These are phyloP conservation scores for Drosophila mayri DNA, from an alignment of 1,140 invertebrate genomes.

Conservation along the genomic window DNA sequence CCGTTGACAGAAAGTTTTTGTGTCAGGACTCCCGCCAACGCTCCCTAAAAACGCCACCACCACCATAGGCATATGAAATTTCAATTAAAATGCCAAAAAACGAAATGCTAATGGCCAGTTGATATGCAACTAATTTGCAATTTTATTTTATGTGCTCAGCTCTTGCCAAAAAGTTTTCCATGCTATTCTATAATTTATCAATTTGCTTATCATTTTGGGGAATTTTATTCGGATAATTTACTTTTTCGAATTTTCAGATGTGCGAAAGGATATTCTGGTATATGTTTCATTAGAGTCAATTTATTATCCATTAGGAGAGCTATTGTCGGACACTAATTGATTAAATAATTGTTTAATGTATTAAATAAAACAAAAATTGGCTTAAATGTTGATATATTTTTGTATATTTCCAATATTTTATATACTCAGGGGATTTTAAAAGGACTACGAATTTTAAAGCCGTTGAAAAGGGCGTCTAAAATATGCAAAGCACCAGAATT, in stretches of 20 bases:
- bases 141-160: conserved; percentile 41
- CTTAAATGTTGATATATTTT: background rate
- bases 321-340: background rate
- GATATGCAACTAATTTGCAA: conserved; percentile 65
- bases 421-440: too few species aligned
- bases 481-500: background rate
- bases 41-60: conserved; percentile 7
- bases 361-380: background rate
- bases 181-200: conserved; percentile 21
- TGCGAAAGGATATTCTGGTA: conserved; percentile 4
- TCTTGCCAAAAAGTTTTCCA: background rate
- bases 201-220: conserved; percentile 26
- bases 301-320: background rate
- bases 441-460: too few species aligned
- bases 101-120: conserved; percentile 54
- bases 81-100: conserved; percentile 63
- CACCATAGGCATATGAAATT: conserved; percentile 58
- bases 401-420: too few species aligned
- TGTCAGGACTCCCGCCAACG: conserved; percentile 3
- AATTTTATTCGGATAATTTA: conserved; percentile 23
- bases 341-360: conserved; percentile 1
- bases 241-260: conserved; percentile 3
- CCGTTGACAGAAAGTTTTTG: conserved; percentile 48
- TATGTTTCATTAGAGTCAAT: conserved; percentile 2
- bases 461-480: too few species aligned